phyloP scores from a whole-genome alignment of 2,113 vertebrate genomes.

The Leptobrachium leishanense region DNA sequence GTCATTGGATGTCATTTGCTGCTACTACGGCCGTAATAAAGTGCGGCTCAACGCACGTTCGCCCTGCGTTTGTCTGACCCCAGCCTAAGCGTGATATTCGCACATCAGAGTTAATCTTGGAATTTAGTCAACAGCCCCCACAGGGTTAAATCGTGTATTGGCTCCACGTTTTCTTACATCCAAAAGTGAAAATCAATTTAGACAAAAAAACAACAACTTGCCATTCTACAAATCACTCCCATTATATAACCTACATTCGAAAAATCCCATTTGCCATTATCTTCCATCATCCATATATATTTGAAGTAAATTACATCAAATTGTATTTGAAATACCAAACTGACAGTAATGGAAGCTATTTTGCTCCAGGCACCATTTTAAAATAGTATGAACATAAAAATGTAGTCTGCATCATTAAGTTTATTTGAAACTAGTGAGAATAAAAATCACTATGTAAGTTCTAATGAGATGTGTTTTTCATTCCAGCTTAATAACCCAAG shows the following conservation, averaged over 20 bases:
- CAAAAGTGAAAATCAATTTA: constrained; percentile 48
- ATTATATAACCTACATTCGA: constrained; percentile 66
- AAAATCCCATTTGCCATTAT: constrained; percentile 70
- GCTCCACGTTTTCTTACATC: too few species aligned
- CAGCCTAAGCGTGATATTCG: too few species aligned
- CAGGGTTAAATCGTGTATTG: too few species aligned
- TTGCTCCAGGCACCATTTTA: constrained; percentile 82
- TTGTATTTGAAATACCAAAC: constrained; percentile 86
- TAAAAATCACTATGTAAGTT: constrained; percentile 85
- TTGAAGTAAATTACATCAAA: constrained; percentile 84
- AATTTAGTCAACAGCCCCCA: too few species aligned
- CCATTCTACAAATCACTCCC: constrained; percentile 66
- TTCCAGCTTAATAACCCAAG: constrained; percentile 85
- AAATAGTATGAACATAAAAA: constrained; percentile 84
- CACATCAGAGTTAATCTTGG: too few species aligned
- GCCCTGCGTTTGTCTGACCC: too few species aligned
- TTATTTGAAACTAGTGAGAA: constrained; percentile 84
- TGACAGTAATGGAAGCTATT: constrained; percentile 80
- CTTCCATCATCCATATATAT: constrained; percentile 78
- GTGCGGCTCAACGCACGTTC: too few species aligned
- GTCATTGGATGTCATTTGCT: too few species aligned
- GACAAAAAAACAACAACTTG: constrained; percentile 55
- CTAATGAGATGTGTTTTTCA: constrained; percentile 83
- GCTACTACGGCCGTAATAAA: too few species aligned
- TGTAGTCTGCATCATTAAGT: constrained; percentile 85